Conservation (phyloP, 2,113 vertebrate genomes). For the Columba livia region DNA sequence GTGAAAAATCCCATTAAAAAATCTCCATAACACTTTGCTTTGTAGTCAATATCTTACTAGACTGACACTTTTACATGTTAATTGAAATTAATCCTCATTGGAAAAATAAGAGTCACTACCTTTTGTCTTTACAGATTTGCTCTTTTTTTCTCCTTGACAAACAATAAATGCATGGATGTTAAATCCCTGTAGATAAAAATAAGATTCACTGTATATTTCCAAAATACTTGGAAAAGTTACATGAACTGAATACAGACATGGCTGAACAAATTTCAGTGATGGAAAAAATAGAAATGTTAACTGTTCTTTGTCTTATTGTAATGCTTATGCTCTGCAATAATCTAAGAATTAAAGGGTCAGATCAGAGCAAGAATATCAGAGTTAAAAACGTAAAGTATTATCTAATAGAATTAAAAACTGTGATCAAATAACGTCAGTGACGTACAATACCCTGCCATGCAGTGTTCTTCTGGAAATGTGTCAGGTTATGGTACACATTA, state of each 20-base stretch:
- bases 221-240: not conserved
- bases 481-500: not conserved
- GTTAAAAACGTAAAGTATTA: not conserved
- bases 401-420: not conserved
- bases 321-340: not conserved
- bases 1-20: not conserved
- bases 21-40: not conserved
- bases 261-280: not conserved
- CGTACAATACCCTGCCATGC: not conserved
- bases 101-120: not conserved
- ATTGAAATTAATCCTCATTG: not conserved
- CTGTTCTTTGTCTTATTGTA: not conserved
- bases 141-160: not conserved
- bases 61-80: not conserved
- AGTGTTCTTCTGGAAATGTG: not conserved
- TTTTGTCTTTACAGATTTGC: not conserved
- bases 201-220: not conserved
- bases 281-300: not conserved
- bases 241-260: not conserved
- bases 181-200: not conserved
- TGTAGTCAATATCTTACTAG: not conserved
- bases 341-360: not conserved
- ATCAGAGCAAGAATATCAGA: not conserved
- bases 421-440: not conserved
- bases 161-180: not conserved